Evolutionary conservation across 2,797 vertebrate genomes (phyloP).

Genomic region (Brachyalestes nurse): DNA sequence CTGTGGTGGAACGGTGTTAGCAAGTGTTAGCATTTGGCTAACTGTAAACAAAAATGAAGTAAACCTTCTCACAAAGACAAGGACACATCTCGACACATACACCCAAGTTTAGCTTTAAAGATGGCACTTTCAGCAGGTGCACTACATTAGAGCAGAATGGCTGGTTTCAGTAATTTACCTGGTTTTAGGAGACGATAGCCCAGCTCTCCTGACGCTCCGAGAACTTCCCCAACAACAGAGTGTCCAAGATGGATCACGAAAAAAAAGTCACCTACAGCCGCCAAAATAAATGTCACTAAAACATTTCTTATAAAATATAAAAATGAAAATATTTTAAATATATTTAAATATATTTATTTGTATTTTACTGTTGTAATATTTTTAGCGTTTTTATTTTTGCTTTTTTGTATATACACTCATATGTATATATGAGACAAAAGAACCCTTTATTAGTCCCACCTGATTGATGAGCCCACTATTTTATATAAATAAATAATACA

Average conservation of each 20-base stretch:
- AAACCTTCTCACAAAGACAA: neutral
- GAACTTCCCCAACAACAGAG: constrained; percentile 29
- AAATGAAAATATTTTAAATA: neutral
- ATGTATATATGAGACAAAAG: too few species aligned
- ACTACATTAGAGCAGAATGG: neutral
- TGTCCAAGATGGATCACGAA: neutral
- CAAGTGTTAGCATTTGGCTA: neutral
- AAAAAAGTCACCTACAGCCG: neutral
- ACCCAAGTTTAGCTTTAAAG: neutral
- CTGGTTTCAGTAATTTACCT: constrained; percentile 19
- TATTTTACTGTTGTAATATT: too few species aligned
- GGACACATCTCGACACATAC: neutral
- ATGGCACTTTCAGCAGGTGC: neutral
- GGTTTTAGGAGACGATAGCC: neutral
- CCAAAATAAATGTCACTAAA: constrained; percentile 36
- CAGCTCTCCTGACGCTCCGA: constrained; percentile 11
- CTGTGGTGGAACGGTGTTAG: neutral
- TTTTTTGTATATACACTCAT: too few species aligned
- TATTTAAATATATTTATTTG: too few species aligned
- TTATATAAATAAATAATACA: too few species aligned
- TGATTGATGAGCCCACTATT: too few species aligned
- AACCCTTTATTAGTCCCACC: too few species aligned
- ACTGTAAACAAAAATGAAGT: neutral
- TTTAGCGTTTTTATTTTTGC: too few species aligned
- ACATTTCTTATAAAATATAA: neutral